Conservation (phyloP, 2,888 invertebrate genomes). For the Neocrepidodera transversa region DNA sequence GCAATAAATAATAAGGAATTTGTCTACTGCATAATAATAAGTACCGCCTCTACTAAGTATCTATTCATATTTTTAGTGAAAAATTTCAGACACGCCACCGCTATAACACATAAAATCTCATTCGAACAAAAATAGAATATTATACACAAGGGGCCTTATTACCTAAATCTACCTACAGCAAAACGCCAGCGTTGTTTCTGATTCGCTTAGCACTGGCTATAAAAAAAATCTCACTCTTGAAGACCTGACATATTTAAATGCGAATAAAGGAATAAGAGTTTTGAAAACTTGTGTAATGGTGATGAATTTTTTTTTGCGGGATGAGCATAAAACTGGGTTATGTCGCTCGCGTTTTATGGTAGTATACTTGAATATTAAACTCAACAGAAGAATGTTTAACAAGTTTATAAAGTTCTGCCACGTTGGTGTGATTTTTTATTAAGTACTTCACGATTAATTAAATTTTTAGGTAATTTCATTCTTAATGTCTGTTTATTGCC, state of each 20-base stretch:
- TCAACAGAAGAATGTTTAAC: too few species aligned
- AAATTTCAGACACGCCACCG: constrained; percentile 46
- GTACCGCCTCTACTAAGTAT: neutral
- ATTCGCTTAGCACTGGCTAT: constrained; percentile 34
- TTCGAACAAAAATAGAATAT: constrained; percentile 56
- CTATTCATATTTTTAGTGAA: constrained; percentile 27
- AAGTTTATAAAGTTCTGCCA: too few species aligned
- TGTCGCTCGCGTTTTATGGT: neutral
- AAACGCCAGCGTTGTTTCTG: constrained; percentile 37
- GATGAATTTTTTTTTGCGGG: constrained; percentile 14
- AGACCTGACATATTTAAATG: constrained; percentile 34
- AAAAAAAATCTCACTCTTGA: constrained; percentile 30
- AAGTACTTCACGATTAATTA: too few species aligned
- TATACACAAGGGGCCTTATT: constrained; percentile 54
- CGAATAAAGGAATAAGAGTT: constrained; percentile 21
- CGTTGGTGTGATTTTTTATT: too few species aligned
- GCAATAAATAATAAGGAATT: too few species aligned
- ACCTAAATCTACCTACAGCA: constrained; percentile 53
- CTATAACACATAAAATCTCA: constrained; percentile 52
- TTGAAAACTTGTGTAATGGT: constrained; percentile 7
- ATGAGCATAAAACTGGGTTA: constrained; percentile 1
- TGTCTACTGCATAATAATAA: too few species aligned
- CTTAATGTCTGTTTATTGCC: too few species aligned
- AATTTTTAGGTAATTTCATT: too few species aligned
- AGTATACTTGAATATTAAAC: constrained; percentile 1